Evolutionary conservation across 2,797 vertebrate genomes (phyloP).

Genomic region (Crenichthys baileyi): DNA sequence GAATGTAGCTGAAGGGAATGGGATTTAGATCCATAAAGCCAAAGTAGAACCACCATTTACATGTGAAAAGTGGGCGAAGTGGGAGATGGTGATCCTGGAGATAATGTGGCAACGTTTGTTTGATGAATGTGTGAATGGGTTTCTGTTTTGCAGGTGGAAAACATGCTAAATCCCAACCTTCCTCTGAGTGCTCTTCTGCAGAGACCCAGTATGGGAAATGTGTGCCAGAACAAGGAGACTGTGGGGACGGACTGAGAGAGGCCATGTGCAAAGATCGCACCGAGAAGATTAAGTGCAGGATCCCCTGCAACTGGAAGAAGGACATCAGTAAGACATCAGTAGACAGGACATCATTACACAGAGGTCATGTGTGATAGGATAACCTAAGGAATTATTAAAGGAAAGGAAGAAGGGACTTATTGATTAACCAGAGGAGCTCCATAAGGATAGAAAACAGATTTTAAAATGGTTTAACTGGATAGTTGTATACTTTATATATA

Average conservation of each 20-base stretch:
- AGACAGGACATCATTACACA: background rate
- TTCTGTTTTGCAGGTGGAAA: conserved; percentile 69
- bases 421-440: background rate
- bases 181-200: conserved; percentile 78
- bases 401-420: no score
- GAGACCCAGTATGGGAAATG: conserved; percentile 90
- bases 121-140: background rate
- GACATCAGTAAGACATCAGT: conserved; percentile 86
- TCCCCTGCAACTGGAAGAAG: conserved; percentile 99
- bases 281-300: conserved; percentile 88
- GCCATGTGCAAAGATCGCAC: conserved; percentile 86
- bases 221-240: conserved; percentile 88
- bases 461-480: background rate
- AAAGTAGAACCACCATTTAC: no score
- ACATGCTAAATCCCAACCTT: conserved; percentile 81
- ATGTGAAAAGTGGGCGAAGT: background rate
- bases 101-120: background rate
- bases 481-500: background rate
- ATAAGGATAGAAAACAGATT: background rate
- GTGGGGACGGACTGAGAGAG: conserved; percentile 88
- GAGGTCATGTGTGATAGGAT: background rate
- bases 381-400: no score
- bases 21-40: no score
- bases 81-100: background rate
- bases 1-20: no score